Evolutionary conservation across 2,797 vertebrate genomes (phyloP).

Genomic region (Labroides dimidiatus): DNA sequence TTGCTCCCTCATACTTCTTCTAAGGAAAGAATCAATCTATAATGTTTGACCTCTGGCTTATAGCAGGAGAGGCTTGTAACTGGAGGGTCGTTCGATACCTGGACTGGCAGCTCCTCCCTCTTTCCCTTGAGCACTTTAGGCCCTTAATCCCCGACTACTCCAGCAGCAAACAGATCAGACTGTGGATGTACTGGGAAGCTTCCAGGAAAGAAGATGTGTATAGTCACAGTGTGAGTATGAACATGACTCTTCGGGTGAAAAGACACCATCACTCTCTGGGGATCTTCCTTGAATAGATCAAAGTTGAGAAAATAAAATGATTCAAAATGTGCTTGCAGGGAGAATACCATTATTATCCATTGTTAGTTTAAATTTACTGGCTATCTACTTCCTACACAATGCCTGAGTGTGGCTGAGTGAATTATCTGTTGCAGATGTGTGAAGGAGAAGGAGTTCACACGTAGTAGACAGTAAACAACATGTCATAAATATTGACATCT

Average conservation of each 20-base stretch:
- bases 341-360: conserved; percentile 13
- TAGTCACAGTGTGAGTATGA: background rate
- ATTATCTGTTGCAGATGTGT: conserved; percentile 65
- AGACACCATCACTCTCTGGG: background rate
- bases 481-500: conserved; percentile 81
- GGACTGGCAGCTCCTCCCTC: background rate
- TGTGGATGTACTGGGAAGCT: conserved; percentile 3
- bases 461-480: conserved; percentile 59
- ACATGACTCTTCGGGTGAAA: background rate
- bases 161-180: conserved; percentile 11
- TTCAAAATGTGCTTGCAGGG: background rate
- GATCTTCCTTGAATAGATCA: background rate
- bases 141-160: conserved; percentile 2
- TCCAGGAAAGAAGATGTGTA: conserved; percentile 4
- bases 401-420: conserved; percentile 35
- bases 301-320: background rate
- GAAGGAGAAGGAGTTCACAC: conserved; percentile 61
- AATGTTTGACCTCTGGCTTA: conserved; percentile 23
- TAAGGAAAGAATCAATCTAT: conserved; percentile 17
- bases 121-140: conserved; percentile 15
- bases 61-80: conserved; percentile 14
- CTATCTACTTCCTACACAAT: conserved; percentile 34
- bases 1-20: conserved; percentile 7
- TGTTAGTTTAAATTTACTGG: conserved; percentile 30
- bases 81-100: conserved; percentile 6